Conservation (phyloP, 92 coral and sea anemone genomes). For the Epizoanthus illoricatus region DNA sequence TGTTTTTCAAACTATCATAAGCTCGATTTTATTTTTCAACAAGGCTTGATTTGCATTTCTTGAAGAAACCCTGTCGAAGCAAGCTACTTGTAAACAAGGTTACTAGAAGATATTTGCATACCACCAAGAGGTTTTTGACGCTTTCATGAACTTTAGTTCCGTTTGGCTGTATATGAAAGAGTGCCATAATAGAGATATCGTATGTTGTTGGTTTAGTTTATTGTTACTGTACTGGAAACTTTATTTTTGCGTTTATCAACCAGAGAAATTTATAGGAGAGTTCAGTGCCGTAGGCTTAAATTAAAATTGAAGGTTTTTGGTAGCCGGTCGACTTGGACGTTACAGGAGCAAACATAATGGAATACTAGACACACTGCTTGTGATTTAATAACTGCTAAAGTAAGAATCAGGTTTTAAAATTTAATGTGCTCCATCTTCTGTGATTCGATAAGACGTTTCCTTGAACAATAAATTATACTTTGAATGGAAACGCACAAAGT, state of each 20-base stretch:
- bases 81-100: slow-evolving; percentile 8
- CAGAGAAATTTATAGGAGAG: too few species aligned
- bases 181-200: background rate
- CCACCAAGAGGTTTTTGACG: background rate
- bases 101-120: slow-evolving; percentile 25
- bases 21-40: background rate
- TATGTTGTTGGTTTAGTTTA: background rate
- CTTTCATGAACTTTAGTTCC: slow-evolving; percentile 18
- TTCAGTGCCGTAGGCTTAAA: too few species aligned
- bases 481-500: background rate
- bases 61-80: background rate
- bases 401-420: slow-evolving; percentile 17
- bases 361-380: background rate
- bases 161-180: background rate
- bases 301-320: background rate
- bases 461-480: background rate
- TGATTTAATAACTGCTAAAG: slow-evolving; percentile 18
- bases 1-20: background rate
- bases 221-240: too few species aligned
- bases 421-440: slow-evolving; percentile 29
- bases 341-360: background rate
- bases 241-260: too few species aligned
- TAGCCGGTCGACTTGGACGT: background rate
- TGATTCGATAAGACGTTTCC: background rate
- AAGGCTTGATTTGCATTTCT: background rate